Conservation (phyloP, 2,888 invertebrate genomes). For the Schrankia costaestrigalis region DNA sequence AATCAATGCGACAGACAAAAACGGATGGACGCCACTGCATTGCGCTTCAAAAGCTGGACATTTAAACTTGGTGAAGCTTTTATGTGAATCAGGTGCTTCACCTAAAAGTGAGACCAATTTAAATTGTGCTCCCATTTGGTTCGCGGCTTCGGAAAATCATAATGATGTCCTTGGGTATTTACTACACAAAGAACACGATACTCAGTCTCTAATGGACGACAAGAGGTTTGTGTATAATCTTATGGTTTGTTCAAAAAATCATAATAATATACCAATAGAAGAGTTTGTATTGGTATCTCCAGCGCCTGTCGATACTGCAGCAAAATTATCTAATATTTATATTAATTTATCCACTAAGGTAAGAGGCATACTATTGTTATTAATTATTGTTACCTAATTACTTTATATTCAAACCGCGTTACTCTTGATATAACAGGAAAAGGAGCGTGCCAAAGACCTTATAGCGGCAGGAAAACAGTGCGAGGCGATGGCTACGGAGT, state of each 20-base stretch:
- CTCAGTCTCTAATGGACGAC: slow-evolving; percentile 98
- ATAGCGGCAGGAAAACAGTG: slow-evolving; percentile 97
- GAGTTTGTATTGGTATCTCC: slow-evolving; percentile 99
- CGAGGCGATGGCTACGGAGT: slow-evolving; percentile 98
- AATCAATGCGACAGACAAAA: slow-evolving; percentile 98
- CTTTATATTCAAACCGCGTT: slow-evolving; percentile 35
- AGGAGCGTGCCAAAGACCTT: slow-evolving; percentile 98
- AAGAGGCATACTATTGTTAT: slow-evolving; percentile 14
- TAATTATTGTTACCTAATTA: slow-evolving; percentile 10
- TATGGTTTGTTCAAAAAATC: slow-evolving; percentile 98
- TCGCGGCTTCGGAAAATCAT: slow-evolving; percentile 98
- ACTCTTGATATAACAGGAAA: slow-evolving; percentile 84
- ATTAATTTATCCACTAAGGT: slow-evolving; percentile 92
- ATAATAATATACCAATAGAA: slow-evolving; percentile 97
- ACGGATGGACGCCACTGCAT: slow-evolving; percentile 97
- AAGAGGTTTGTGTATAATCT: slow-evolving; percentile 98
- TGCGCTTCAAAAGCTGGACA: slow-evolving; percentile 97
- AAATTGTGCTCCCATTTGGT: slow-evolving; percentile 98
- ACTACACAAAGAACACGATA: slow-evolving; percentile 98
- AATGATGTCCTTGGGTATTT: slow-evolving; percentile 97
- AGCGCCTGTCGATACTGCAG: slow-evolving; percentile 99
- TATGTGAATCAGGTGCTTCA: slow-evolving; percentile 97
- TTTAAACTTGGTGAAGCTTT: slow-evolving; percentile 95
- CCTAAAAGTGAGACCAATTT: slow-evolving; percentile 97
- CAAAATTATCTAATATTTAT: slow-evolving; percentile 96